Evolutionary conservation across 1,140 invertebrate genomes (phyloP), one percentile per base, ranked within the genome.

Genomic region (Bombus superbus): DNA sequence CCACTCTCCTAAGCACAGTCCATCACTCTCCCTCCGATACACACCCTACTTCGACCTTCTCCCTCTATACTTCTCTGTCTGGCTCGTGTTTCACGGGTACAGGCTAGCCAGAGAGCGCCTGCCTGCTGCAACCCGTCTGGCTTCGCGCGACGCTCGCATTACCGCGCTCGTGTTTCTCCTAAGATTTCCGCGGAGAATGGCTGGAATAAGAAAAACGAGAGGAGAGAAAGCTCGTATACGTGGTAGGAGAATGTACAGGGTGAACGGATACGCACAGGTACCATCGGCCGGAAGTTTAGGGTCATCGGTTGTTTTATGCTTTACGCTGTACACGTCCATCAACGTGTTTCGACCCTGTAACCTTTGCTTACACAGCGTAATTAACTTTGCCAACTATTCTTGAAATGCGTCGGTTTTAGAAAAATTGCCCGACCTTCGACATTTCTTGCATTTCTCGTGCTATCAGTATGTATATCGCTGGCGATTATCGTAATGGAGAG

Each of bases 41-140:
- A 80, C 88, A 80, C 68, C 86, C 76, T 62, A 25, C 57, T n/a
- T 42, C 40, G 11, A 25, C 38, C 69, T 72, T 77, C 53, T 57
- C 80, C 76, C 66, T 69, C 85, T 79, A n/a, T 75, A 1, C 25
- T 25, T 74, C 78, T 53, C 77, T 57, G 40, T 66, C 64, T 47
- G 38, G 53, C 9, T 32, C 9, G 73, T 28, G 40, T 62, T 59
- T 32, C 75, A 42, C 32, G 18, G 80, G 32, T 35, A 64, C 11
- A 71, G 38, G 22, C 80, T 38, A 79, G 44, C 53, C 64, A 57
- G n/a, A 87, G 87, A 90, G 85, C 89, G 85, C 86, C 85, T 89
- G 87, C 78, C 44, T 47, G 88, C 82, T 91, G 86, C 89, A 89
- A 92, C 89, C 87, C 83, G 90, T 90, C 89, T 91, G 86, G 79